Conservation (phyloP, 2,888 invertebrate genomes). For the Scaptomyza polygonia region DNA sequence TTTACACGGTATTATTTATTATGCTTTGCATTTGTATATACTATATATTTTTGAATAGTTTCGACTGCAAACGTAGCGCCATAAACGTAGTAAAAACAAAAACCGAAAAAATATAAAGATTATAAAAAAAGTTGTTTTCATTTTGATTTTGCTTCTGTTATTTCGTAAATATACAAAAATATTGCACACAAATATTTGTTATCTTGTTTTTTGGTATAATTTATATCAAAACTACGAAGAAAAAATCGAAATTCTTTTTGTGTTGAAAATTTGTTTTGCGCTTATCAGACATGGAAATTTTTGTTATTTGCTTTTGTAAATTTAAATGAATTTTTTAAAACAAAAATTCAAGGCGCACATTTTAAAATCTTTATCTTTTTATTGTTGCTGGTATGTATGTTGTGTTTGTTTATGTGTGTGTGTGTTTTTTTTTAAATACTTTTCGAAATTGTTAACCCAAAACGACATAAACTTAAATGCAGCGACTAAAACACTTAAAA, state of each 20-base stretch:
- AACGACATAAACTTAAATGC: conserved; percentile 63
- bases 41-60: conserved; percentile 23
- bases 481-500: conserved; percentile 39
- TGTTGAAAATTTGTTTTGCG: conserved; percentile 39
- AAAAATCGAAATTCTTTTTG: conserved; percentile 27
- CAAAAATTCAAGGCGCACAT: conserved; percentile 71
- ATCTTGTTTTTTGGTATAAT: conserved; percentile 59
- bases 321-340: conserved; percentile 75
- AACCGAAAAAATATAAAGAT: conserved; percentile 31
- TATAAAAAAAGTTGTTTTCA: conserved; percentile 57
- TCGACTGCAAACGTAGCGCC: conserved; percentile 60
- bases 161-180: conserved; percentile 65
- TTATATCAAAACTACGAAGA: conserved; percentile 68
- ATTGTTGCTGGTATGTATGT: conserved; percentile 31
- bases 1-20: conserved; percentile 20
- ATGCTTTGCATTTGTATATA: conserved; percentile 44
- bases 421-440: conserved; percentile 58
- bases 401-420: conserved; percentile 25
- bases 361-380: neutral
- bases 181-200: conserved; percentile 60
- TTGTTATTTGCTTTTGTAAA: conserved; percentile 7
- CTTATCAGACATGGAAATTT: conserved; percentile 53
- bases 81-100: conserved; percentile 52
- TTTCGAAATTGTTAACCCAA: conserved; percentile 44
- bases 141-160: conserved; percentile 21